phyloP scores from a whole-genome alignment of 1,140 invertebrate species.

The Polypedilum vanderplanki region DNA sequence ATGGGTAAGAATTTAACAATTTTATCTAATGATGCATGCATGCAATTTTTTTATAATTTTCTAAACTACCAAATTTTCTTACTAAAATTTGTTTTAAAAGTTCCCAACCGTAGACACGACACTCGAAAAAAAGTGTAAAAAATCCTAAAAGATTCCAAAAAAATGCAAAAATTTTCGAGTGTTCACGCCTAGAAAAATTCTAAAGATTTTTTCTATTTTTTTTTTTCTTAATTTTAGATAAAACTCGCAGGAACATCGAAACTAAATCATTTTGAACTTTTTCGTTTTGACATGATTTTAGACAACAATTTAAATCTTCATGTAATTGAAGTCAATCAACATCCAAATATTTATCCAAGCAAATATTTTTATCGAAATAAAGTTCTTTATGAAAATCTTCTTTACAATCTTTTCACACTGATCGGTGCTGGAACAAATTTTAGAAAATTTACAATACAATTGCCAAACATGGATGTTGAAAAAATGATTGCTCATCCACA shows the following conservation, averaged over 20 bases:
- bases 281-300: neutral
- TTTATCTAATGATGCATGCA: too few relatives aligned
- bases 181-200: too few relatives aligned
- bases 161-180: too few relatives aligned
- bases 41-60: too few relatives aligned
- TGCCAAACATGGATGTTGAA: neutral
- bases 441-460: neutral
- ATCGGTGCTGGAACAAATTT: neutral
- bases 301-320: neutral
- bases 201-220: too few relatives aligned
- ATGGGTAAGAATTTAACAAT: neutral
- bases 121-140: too few relatives aligned
- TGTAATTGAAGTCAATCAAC: slow-evolving; percentile 2
- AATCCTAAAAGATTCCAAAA: too few relatives aligned
- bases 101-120: too few relatives aligned
- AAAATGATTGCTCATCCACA: neutral
- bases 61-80: too few relatives aligned
- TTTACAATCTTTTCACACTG: neutral
- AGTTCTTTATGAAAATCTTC: neutral
- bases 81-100: too few relatives aligned
- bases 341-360: neutral
- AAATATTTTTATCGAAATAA: neutral
- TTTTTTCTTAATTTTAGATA: neutral
- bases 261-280: neutral
- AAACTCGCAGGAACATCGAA: neutral